These are phyloP conservation scores for Cepphus grylle DNA, from an alignment of 2,113 vertebrate genomes.

Conservation along the genomic window DNA sequence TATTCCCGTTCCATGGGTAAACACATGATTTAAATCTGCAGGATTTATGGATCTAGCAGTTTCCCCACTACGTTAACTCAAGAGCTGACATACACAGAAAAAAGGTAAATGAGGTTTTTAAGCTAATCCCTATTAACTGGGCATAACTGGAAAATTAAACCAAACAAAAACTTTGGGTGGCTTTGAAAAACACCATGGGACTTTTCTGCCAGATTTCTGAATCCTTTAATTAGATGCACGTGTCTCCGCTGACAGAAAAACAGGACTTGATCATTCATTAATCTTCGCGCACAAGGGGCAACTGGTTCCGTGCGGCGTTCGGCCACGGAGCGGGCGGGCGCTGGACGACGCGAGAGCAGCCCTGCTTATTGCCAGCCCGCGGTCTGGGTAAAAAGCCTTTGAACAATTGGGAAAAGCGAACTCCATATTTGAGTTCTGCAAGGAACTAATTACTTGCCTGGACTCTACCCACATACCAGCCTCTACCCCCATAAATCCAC, in stretches of 20 bases:
- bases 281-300: not conserved
- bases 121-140: constrained; percentile 62
- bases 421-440: not conserved
- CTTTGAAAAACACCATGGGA: constrained; percentile 41
- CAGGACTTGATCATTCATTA: not conserved
- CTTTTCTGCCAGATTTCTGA: not conserved
- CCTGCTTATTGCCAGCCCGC: not conserved
- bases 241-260: not conserved
- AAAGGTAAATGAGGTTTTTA: constrained; percentile 35
- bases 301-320: not conserved
- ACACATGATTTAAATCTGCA: not conserved
- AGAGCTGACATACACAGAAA: not conserved
- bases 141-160: constrained; percentile 52
- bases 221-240: constrained; percentile 35
- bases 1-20: not conserved
- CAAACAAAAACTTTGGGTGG: constrained; percentile 37
- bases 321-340: not conserved
- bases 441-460: constrained; percentile 30
- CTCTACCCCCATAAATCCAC: constrained; percentile 18
- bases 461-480: not conserved
- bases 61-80: not conserved
- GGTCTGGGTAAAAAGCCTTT: not conserved
- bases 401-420: not conserved
- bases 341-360: not conserved
- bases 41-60: not conserved